Evolutionary conservation across 2,797 vertebrate species (phyloP), one percentile per base, ranked within the genome.

Genomic region (Microchirus variegatus): DNA sequence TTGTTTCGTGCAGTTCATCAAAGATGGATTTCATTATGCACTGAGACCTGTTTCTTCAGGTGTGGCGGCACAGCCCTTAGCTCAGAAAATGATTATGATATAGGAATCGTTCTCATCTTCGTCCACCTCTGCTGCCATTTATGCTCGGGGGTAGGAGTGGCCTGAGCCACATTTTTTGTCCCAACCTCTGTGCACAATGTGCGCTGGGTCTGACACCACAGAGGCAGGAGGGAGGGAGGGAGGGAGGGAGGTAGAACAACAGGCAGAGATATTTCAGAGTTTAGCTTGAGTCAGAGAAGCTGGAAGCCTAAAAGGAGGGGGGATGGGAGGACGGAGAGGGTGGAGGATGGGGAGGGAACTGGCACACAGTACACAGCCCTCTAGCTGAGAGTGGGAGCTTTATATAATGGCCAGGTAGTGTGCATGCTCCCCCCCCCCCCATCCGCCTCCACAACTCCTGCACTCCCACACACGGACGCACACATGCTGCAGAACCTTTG

Each of bases 391-490:
- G 88, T 81, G 62, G 77, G 82, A 85, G 87, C 78, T 87, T 90
- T 87, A 90, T 89, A 81, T 87, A 89, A 90, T 90, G 88, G 82
- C 81, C 87, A 91, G 91, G 90, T 91, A 88, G 80, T 79, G 80
- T 75, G 74, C 76, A 70, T 60, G 55, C 59, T 3, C 71, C 60
- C 76, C 63, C 63, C 71, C 60, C 76, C 63, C 63, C 54, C 74
- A 67, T 75, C 75, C 63, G 49, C 80, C 77, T 68, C 75, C 85
- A 76, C 78, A 78, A 63, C 73, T 67, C 65, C 70, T 64, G 60
- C 76, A 74, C 81, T 73, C 75, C 64, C 81, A 73, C 81, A 76
- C 66, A 78, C 67, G 70, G 19, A 76, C 65, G 69, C 81, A 81
- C 75, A 81, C 82, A 84, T 70, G 61, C 67, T 83, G 78, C 75